Evolutionary conservation across 2,113 vertebrate species (phyloP).

Genomic region (Felis catus): DNA sequence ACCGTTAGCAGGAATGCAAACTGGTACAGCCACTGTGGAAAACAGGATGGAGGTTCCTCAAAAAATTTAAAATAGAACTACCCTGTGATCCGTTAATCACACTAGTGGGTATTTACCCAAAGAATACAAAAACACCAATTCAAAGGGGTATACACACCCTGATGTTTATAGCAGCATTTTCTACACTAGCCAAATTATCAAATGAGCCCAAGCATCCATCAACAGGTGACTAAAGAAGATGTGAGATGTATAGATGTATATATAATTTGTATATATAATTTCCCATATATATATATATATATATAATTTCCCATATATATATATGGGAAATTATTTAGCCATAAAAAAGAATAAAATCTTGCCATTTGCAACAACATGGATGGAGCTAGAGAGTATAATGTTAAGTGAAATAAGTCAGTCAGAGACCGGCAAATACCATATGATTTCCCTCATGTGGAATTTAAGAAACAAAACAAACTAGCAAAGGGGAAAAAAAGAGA

Average conservation of each 20-base stretch:
- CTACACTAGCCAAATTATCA: background rate
- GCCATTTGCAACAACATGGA: no score
- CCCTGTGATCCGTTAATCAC: background rate
- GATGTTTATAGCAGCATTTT: background rate
- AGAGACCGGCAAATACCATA: no score
- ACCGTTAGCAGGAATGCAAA: background rate
- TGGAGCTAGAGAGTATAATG: no score
- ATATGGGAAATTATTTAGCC: no score
- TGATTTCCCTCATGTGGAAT: no score
- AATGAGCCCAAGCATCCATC: background rate
- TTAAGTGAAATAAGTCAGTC: no score
- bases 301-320: background rate
- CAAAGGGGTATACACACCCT: background rate
- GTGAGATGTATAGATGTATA: background rate
- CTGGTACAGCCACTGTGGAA: background rate
- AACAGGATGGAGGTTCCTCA: background rate
- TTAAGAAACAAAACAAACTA: no score
- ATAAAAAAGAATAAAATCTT: no score
- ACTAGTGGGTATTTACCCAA: background rate
- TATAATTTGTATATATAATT: no score
- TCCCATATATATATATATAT: background rate
- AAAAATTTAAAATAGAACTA: background rate
- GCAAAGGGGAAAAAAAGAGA: background rate
- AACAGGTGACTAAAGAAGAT: background rate
- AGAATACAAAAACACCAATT: background rate